Evolutionary conservation across 2,113 vertebrate species (phyloP).

Genomic region (Cyrtonyx montezumae): DNA sequence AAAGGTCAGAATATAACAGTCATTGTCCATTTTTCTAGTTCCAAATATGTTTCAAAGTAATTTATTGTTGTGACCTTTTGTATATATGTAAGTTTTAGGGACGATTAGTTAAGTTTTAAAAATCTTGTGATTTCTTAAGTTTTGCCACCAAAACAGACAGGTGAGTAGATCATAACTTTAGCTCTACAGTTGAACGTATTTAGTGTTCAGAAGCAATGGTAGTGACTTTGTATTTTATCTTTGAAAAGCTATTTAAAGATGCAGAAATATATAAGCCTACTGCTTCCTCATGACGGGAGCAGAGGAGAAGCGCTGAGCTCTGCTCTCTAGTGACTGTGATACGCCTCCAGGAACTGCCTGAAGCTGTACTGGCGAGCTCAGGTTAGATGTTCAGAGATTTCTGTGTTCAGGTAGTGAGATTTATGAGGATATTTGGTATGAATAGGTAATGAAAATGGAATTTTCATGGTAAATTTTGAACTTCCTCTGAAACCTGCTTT

Average conservation of each 20-base stretch:
- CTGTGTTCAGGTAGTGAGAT: neutral
- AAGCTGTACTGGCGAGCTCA: neutral
- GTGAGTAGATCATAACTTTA: neutral
- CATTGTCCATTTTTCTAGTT: neutral
- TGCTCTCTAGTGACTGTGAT: neutral
- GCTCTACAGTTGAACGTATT: neutral
- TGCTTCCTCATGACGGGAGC: neutral
- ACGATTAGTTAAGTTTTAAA: neutral
- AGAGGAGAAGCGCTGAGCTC: neutral
- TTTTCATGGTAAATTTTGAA: neutral
- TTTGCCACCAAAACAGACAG: neutral
- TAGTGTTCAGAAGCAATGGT: neutral
- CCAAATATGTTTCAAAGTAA: neutral
- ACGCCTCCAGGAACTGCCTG: neutral
- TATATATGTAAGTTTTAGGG: neutral
- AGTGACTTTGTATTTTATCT: neutral
- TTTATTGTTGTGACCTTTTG: conserved; percentile 18
- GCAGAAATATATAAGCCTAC: neutral
- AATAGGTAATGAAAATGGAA: neutral
- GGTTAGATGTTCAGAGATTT: neutral
- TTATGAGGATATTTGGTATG: neutral
- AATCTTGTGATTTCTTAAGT: neutral
- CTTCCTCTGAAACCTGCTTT: neutral
- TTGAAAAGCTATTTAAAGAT: neutral
- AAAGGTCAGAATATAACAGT: conserved; percentile 17